Evolutionary conservation across 2,888 invertebrate species (phyloP).

Genomic region (Cataglyphis livida): DNA sequence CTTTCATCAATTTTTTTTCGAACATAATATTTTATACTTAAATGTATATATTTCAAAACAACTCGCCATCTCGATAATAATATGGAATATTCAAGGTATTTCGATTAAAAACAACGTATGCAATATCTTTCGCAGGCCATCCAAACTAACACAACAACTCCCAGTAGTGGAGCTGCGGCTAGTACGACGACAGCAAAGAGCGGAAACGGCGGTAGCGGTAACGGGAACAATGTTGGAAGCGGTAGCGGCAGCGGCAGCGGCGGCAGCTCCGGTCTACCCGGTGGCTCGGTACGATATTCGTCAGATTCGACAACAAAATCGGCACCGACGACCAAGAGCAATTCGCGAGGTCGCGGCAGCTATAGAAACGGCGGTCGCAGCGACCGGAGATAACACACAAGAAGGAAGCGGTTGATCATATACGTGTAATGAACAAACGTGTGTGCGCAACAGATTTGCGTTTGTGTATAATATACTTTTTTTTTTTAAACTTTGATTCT

Average conservation of each 20-base stretch:
- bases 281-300: conserved; percentile 72
- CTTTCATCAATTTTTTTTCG: neutral
- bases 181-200: conserved; percentile 79
- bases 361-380: conserved; percentile 83
- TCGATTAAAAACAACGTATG: neutral
- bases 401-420: conserved; percentile 63
- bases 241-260: neutral
- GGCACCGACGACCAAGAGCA: conserved; percentile 77
- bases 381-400: conserved; percentile 84
- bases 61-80: neutral
- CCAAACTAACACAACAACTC: conserved; percentile 78
- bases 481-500: neutral
- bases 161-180: conserved; percentile 74
- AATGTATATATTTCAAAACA: neutral
- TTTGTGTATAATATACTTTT: conserved; percentile 76
- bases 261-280: conserved; percentile 72
- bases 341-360: conserved; percentile 81
- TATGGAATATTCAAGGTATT: neutral
- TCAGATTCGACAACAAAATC: conserved; percentile 79
- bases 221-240: conserved; percentile 29
- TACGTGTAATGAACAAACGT: conserved; percentile 61
- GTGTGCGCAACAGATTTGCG: conserved; percentile 52
- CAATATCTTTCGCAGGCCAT: conserved; percentile 69
- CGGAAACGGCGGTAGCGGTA: conserved; percentile 71
- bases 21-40: neutral